Evolutionary conservation across 2,888 invertebrate species (phyloP).

Genomic region (Baronia brevicornis): DNA sequence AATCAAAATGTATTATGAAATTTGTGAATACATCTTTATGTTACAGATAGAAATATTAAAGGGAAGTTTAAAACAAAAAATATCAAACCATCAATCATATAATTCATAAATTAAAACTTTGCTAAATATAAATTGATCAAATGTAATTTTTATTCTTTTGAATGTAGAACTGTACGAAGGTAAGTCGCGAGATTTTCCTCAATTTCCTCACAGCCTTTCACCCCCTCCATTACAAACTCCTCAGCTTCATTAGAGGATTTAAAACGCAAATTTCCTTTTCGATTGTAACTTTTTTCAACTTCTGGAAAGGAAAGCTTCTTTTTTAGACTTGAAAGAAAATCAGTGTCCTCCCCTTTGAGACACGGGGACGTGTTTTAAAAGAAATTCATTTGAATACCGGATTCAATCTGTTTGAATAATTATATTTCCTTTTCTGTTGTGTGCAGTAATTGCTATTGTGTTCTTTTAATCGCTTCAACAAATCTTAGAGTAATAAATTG

Average conservation of each 20-base stretch:
- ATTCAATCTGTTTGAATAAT: conserved; percentile 65
- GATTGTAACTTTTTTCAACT: conserved; percentile 75
- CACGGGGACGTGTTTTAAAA: conserved; percentile 57
- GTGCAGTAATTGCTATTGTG: conserved; percentile 5
- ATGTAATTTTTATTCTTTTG: conserved; percentile 10
- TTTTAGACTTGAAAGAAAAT: conserved; percentile 72
- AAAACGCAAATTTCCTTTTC: conserved; percentile 76
- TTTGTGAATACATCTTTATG: no score
- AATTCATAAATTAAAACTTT: conserved; percentile 6
- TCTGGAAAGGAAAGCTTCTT: conserved; percentile 67
- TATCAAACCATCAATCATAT: no score
- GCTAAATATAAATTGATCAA: conserved; percentile 12
- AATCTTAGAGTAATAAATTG: no score
- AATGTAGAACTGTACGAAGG: conserved; percentile 15
- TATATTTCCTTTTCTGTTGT: conserved; percentile 39
- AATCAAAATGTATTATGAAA: no score
- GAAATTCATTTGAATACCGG: conserved; percentile 58
- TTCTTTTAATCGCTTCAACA: no score
- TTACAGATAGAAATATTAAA: no score
- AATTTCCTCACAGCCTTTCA: conserved; percentile 68
- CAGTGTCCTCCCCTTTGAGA: conserved; percentile 71
- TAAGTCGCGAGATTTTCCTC: conserved; percentile 43
- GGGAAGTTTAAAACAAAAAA: no score
- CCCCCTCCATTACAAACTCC: conserved; percentile 73
- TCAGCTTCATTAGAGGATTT: conserved; percentile 75